Evolutionary conservation across 2,888 invertebrate species (phyloP).

Genomic region (Cryptocheilus praepositus): DNA sequence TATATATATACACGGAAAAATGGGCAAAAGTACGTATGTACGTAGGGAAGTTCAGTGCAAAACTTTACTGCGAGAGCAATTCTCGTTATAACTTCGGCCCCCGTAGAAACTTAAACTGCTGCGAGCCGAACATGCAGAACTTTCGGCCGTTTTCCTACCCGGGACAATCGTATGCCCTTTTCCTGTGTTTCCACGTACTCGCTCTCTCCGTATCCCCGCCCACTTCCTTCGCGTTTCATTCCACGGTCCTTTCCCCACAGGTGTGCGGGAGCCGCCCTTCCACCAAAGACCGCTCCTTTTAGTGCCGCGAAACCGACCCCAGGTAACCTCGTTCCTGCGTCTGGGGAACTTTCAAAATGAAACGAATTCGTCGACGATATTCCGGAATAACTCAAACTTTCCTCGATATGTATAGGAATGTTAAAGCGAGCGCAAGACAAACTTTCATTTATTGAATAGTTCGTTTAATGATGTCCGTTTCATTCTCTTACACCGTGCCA

Average conservation of each 20-base stretch:
- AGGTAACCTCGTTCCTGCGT: neutral
- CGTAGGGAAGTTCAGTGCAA: conserved; percentile 56
- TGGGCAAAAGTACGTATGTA: conserved; percentile 32
- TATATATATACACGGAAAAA: conserved; percentile 25
- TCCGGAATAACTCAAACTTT: neutral
- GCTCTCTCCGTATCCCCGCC: neutral
- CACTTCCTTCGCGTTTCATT: conserved; percentile 1
- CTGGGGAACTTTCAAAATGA: conserved; percentile 3
- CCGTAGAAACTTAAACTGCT: conserved; percentile 60
- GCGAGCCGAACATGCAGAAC: conserved; percentile 55
- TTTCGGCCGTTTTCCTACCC: conserved; percentile 49
- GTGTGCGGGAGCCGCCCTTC: neutral
- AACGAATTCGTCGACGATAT: neutral
- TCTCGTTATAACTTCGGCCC: conserved; percentile 68
- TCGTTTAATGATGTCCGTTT: too few species aligned
- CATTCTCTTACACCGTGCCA: too few species aligned
- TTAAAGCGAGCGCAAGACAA: neutral
- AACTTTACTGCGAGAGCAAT: conserved; percentile 63
- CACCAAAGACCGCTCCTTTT: conserved; percentile 1
- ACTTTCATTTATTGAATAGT: too few species aligned
- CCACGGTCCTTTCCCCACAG: neutral
- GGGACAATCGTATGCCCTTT: conserved; percentile 51
- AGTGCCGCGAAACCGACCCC: neutral
- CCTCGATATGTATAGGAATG: neutral
- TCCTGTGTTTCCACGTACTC: neutral